phyloP scores from a whole-genome alignment of 2,797 vertebrate species.

The Sus cebifrons region DNA sequence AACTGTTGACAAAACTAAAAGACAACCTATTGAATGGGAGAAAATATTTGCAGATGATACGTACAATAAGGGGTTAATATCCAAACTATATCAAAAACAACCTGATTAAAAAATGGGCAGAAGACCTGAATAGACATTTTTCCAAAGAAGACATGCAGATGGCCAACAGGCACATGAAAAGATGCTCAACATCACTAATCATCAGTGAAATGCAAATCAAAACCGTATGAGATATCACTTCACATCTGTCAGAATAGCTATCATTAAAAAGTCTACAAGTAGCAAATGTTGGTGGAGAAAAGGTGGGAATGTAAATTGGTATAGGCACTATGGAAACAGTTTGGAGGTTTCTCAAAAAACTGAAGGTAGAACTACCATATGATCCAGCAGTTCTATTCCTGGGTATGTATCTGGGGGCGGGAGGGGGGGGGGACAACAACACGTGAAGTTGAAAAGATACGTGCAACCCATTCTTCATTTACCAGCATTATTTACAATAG shows the following conservation, averaged over 20 bases:
- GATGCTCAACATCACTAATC: not conserved
- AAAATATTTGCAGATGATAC: not conserved
- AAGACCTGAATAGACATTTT: not conserved
- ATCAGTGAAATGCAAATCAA: conserved; percentile 15
- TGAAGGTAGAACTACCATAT: not conserved
- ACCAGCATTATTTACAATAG: not conserved
- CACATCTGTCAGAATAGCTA: not conserved
- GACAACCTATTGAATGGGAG: not conserved
- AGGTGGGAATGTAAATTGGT: not conserved
- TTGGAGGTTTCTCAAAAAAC: not conserved
- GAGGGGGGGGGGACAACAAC: not conserved
- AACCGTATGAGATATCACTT: not conserved
- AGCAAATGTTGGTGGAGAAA: not conserved
- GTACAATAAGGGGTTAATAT: not conserved
- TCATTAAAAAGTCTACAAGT: not conserved
- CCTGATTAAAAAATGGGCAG: not conserved
- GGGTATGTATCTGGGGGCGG: not conserved
- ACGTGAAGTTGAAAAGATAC: not conserved
- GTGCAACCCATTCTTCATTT: not conserved
- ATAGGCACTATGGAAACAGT: not conserved
- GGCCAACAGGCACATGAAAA: not conserved
- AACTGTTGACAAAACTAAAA: not conserved
- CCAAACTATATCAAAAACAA: not conserved
- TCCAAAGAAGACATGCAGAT: not conserved
- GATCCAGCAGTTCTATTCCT: not conserved